These are phyloP conservation scores for Peromyscus aztecus DNA, from an alignment of 2,797 vertebrate species.

Conservation along the genomic window DNA sequence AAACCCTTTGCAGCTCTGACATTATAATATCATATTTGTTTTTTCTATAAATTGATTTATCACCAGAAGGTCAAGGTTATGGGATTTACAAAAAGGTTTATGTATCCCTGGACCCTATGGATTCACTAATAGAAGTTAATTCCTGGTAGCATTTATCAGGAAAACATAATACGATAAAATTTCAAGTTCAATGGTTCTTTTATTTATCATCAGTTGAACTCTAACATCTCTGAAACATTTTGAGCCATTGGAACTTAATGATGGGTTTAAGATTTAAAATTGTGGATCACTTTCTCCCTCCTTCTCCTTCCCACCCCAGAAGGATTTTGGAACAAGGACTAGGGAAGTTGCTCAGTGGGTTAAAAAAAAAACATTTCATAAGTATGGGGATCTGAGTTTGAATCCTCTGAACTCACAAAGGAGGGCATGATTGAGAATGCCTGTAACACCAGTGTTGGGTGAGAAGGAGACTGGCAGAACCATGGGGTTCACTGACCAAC, in stretches of 20 bases:
- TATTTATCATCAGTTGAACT: neutral
- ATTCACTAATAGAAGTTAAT: neutral
- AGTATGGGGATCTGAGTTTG: neutral
- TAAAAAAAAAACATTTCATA: neutral
- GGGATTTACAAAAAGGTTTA: neutral
- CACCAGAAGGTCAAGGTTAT: neutral
- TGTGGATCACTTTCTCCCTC: neutral
- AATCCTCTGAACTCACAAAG: neutral
- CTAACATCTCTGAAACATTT: neutral
- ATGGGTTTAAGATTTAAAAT: neutral
- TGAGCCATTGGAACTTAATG: neutral
- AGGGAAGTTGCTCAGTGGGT: neutral
- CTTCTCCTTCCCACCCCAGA: neutral
- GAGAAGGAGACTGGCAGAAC: neutral
- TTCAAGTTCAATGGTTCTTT: conserved; percentile 33
- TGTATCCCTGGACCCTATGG: neutral
- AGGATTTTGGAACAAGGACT: neutral
- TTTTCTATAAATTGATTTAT: conserved; percentile 21
- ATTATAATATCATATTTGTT: neutral
- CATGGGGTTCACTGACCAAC: neutral
- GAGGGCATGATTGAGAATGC: neutral
- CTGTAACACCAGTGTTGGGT: neutral
- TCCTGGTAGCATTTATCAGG: neutral
- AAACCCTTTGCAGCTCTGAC: neutral
- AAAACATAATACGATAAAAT: neutral